phyloP scores from a whole-genome alignment of 2,113 vertebrate species.

The Zonotrichia leucophrys region DNA sequence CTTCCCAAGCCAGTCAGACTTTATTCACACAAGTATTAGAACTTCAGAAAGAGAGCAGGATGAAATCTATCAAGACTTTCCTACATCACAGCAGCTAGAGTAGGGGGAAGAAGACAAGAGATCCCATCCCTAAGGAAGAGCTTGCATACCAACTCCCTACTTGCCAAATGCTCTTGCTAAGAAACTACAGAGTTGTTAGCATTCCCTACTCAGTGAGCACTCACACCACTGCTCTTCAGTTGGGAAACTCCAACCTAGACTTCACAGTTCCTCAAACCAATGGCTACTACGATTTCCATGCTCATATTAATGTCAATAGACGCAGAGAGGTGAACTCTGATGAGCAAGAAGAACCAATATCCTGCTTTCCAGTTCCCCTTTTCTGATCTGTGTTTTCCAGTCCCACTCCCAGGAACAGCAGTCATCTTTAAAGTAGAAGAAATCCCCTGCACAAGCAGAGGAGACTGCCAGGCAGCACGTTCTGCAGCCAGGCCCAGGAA shows the following conservation, averaged over 20 bases:
- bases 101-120: background rate
- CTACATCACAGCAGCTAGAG: background rate
- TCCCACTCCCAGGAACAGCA: background rate
- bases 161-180: background rate
- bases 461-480: rapidly evolving
- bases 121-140: background rate
- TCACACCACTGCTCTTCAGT: background rate
- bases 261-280: background rate
- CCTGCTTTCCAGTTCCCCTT: background rate
- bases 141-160: background rate
- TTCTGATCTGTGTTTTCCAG: background rate
- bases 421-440: background rate
- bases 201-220: background rate
- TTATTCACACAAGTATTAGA: background rate
- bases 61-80: background rate
- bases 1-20: background rate
- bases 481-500: background rate
- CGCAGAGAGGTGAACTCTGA: background rate
- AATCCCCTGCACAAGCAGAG: background rate
- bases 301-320: background rate
- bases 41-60: background rate
- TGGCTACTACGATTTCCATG: background rate
- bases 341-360: background rate
- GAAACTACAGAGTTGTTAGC: background rate
- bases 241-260: background rate